Evolutionary conservation across 2,797 vertebrate genomes (phyloP).

Genomic region (Trachops cirrhosus): DNA sequence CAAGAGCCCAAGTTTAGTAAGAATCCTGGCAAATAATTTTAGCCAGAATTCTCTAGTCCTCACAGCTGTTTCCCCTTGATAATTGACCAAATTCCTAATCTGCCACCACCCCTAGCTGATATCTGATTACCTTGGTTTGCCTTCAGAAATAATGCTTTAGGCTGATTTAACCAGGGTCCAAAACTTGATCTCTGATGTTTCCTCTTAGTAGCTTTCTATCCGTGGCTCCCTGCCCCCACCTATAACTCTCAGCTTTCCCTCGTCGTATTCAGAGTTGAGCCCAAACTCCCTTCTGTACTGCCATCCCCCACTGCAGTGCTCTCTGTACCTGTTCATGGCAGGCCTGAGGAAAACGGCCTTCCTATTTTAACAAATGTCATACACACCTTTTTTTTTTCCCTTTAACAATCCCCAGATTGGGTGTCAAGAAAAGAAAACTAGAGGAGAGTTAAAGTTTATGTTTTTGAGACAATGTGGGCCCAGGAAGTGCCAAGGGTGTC

Average conservation of each 20-base stretch:
- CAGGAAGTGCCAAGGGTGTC: accelerated
- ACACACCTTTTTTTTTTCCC: neutral
- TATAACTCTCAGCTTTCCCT: neutral
- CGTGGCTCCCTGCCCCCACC: neutral
- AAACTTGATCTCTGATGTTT: neutral
- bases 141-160: neutral
- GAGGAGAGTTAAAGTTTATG: neutral
- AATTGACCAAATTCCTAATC: neutral
- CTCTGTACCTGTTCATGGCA: neutral
- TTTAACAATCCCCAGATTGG: neutral
- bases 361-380: neutral
- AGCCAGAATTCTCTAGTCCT: neutral
- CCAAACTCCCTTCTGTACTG: neutral
- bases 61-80: neutral
- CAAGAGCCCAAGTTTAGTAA: neutral
- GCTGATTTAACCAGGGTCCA: neutral
- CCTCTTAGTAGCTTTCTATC: neutral
- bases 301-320: neutral
- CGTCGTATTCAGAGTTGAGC: neutral
- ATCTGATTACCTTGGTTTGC: neutral
- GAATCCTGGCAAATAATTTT: neutral
- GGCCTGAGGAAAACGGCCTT: neutral
- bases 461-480: neutral
- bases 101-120: neutral
- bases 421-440: neutral